Evolutionary conservation across 2,888 invertebrate species (phyloP).

Genomic region (Pyralis farinalis): DNA sequence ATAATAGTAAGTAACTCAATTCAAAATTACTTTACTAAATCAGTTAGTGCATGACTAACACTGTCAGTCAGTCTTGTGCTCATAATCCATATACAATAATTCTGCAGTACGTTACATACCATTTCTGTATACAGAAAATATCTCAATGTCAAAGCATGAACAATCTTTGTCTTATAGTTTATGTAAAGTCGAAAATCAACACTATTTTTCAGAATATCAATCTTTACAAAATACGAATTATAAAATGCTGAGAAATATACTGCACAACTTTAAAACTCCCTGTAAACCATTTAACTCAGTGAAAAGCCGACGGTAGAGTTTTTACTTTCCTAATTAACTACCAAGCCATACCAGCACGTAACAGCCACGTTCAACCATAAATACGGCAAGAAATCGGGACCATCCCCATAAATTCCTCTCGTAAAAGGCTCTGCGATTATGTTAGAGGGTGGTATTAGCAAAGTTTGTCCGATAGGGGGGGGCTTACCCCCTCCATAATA

Average conservation of each 20-base stretch:
- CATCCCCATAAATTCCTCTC: conserved; percentile 80
- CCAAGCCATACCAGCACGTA: conserved; percentile 64
- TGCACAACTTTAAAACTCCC: conserved; percentile 15
- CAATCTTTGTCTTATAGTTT: no score
- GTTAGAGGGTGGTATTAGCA: conserved; percentile 81
- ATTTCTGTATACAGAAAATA: no score
- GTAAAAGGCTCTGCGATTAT: conserved; percentile 81
- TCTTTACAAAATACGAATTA: not conserved
- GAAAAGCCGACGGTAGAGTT: conserved; percentile 26
- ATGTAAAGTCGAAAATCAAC: no score
- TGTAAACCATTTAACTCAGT: conserved; percentile 25
- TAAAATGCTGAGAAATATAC: conserved; percentile 9
- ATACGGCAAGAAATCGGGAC: conserved; percentile 78
- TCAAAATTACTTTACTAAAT: no score
- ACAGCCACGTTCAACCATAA: conserved; percentile 70
- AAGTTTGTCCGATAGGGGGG: conserved; percentile 79
- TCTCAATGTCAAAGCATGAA: no score
- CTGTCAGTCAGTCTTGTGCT: no score
- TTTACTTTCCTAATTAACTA: conserved; percentile 70
- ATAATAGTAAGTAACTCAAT: no score
- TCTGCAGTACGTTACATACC: no score
- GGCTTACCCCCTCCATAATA: conserved; percentile 65
- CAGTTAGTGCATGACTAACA: no score
- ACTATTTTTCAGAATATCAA: not conserved
- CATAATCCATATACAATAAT: no score